Evolutionary conservation across 37 sponge, comb jelly and placozoan species (phyloP).

Genomic region (Halichondria panicea): DNA sequence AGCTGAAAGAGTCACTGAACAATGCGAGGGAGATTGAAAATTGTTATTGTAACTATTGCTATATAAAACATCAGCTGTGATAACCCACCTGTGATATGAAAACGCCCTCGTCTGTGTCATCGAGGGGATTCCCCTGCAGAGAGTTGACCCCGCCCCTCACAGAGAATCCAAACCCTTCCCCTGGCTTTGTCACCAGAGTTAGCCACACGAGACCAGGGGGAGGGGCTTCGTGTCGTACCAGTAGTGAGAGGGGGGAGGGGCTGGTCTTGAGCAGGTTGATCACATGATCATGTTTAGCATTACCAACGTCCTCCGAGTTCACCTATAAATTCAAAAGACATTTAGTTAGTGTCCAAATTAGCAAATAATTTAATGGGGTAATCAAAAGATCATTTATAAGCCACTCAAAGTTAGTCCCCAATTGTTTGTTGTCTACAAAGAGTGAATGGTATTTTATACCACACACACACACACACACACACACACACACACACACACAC

Average conservation of each 20-base stretch:
- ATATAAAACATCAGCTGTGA: no score
- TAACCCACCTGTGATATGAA: conserved; percentile 68
- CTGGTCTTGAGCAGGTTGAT: conserved; percentile 38
- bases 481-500: no score
- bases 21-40: no score
- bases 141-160: conserved; percentile 71
- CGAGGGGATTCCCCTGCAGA: conserved; percentile 65
- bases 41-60: no score
- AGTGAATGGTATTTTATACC: no score
- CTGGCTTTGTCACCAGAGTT: conserved; percentile 59
- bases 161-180: conserved; percentile 74
- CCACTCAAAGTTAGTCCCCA: no score
- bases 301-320: conserved; percentile 53
- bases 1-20: no score
- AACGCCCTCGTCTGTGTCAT: conserved; percentile 77
- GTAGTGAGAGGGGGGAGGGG: conserved; percentile 52
- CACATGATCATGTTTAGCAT: conserved; percentile 57
- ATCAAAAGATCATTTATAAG: no score
- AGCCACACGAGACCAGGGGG: conserved; percentile 67
- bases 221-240: conserved; percentile 69
- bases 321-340: conserved; percentile 27
- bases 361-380: no score
- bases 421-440: no score
- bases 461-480: no score
- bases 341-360: no score